These are phyloP conservation scores for Peromyscus maniculatus DNA, from an alignment of 2,113 vertebrate genomes.

Conservation along the genomic window DNA sequence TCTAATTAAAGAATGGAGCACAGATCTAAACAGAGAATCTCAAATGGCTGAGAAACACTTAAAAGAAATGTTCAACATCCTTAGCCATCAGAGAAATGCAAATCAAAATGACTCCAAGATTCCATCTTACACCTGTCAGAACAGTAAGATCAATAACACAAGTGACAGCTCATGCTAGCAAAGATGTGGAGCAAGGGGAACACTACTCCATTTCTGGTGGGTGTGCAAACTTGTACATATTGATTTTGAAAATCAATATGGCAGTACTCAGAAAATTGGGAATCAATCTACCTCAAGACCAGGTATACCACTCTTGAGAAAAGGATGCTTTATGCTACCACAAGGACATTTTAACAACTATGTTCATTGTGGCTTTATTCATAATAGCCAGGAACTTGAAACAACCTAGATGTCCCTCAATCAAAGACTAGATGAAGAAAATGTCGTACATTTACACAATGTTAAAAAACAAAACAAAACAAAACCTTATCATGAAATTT, in stretches of 20 bases:
- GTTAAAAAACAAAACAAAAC: neutral
- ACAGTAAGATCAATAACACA: neutral
- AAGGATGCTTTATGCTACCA: neutral
- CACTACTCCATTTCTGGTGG: neutral
- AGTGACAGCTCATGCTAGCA: neutral
- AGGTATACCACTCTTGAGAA: neutral
- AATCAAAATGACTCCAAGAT: neutral
- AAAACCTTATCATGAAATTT: neutral
- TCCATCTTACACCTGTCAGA: neutral
- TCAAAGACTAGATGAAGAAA: neutral
- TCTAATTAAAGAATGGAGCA: neutral
- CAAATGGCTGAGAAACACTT: neutral
- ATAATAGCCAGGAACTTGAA: neutral
- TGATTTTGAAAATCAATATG: neutral
- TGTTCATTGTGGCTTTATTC: neutral
- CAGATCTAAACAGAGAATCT: neutral
- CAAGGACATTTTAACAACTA: neutral
- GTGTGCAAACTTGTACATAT: neutral
- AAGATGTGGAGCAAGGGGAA: neutral
- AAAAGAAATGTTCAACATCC: neutral
- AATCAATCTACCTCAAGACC: neutral
- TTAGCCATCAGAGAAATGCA: neutral
- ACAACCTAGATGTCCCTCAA: neutral
- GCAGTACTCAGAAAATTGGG: neutral
- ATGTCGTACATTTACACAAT: neutral